Conservation (phyloP, 2,797 vertebrate genomes). For the Taeniopygia guttata region DNA sequence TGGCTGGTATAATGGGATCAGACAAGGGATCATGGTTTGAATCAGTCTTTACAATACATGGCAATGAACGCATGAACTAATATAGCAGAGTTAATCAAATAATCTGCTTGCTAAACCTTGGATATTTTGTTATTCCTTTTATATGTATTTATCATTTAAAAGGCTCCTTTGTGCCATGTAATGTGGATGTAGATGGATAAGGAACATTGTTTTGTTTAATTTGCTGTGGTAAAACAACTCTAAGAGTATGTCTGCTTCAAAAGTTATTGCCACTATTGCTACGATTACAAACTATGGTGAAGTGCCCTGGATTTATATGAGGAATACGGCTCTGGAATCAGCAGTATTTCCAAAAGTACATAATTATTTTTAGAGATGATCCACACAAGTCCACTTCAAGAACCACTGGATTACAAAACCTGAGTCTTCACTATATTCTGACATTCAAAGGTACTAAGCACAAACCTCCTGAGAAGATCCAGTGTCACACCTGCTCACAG, state of each 20-base stretch:
- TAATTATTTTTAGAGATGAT: neutral
- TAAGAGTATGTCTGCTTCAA: neutral
- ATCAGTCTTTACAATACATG: neutral
- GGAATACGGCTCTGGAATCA: neutral
- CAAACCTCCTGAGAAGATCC: neutral
- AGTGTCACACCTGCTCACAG: neutral
- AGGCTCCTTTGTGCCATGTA: neutral
- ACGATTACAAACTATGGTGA: neutral
- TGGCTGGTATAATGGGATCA: neutral
- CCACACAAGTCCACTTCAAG: neutral
- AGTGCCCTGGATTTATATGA: neutral
- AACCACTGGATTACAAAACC: neutral
- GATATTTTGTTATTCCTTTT: neutral
- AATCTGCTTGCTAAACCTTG: neutral
- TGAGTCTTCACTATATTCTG: neutral
- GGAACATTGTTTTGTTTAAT: neutral
- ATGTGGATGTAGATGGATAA: neutral
- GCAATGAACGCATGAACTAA: accelerated
- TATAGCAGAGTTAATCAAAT: neutral
- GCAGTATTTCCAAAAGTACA: neutral
- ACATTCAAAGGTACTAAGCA: neutral
- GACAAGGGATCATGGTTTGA: neutral
- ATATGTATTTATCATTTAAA: neutral
- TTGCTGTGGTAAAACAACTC: neutral
- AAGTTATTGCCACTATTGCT: neutral